Conservation (phyloP, 1,140 invertebrate genomes). For the Cylas formicarius region DNA sequence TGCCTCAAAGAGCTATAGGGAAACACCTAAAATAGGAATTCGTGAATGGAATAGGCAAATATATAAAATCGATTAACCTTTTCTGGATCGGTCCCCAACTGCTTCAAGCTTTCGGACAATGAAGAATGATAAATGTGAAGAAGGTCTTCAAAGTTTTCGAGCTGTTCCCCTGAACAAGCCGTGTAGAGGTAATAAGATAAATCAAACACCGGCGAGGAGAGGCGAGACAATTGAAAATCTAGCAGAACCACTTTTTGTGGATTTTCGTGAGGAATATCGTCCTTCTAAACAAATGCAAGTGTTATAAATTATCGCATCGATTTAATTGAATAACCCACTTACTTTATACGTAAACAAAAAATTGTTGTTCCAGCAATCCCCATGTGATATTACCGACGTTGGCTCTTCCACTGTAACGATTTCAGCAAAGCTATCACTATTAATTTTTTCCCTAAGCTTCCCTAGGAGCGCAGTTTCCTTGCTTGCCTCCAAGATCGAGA, state of each 20-base stretch:
- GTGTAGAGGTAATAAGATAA: slow-evolving; percentile 52
- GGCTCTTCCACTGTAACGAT: slow-evolving; percentile 17
- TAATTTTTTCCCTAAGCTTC: slow-evolving; percentile 3
- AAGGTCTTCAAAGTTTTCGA: slow-evolving; percentile 42
- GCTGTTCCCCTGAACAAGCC: slow-evolving; percentile 43
- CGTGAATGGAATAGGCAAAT: no score
- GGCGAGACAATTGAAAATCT: slow-evolving; percentile 51
- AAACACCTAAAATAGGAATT: no score
- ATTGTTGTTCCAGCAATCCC: slow-evolving; percentile 50
- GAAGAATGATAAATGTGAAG: slow-evolving; percentile 48
- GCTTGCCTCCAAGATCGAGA: no score
- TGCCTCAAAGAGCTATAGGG: no score
- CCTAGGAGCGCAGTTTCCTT: no score
- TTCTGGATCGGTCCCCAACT: slow-evolving; percentile 3
- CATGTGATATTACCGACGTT: slow-evolving; percentile 43
- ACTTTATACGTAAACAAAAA: slow-evolving; percentile 47
- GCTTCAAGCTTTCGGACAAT: slow-evolving; percentile 4
- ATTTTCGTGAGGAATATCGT: slow-evolving; percentile 6
- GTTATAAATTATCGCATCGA: no score
- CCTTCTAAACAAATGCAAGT: no score
- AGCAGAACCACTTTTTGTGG: slow-evolving; percentile 38
- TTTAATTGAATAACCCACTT: slow-evolving; percentile 13
- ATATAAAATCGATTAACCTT: no score
- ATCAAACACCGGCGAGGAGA: slow-evolving; percentile 52
- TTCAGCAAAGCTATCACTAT: slow-evolving; percentile 14